Evolutionary conservation across 2,888 invertebrate species (phyloP), one percentile per base, ranked within the genome.

Genomic region (Onchidella celtica): DNA sequence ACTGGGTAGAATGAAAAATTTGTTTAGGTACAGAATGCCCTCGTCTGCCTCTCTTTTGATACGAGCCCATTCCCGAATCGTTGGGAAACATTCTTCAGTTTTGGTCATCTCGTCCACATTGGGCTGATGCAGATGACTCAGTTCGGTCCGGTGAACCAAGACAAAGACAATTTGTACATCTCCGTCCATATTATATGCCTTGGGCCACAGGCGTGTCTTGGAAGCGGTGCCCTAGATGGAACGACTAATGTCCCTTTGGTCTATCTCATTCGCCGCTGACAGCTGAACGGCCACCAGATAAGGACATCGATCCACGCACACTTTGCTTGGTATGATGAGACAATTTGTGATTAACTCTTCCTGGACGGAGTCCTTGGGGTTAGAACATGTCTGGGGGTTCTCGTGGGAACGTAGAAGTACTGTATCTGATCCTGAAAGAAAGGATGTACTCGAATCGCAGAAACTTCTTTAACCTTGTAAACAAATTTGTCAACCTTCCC

Each of bases 21-120:
- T 79, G 47, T 70, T 40, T 6, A 79, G 59, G 47, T 59, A 79
- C 40, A 79, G 63, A 17, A 79, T 59, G 61, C 70, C 78, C 0
- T 70, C 70, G 47, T 47, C 70, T 0, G 70, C 70, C 14, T 79
- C 78, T 17, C 3, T 11, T 47, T 79, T 40, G 38, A 70, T 40
- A 0, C 21, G 38, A 1, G 36, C 27, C 78, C 66, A 68, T 29
- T 79, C 40, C 4, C n/a, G 55, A 27, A 63, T 24, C 14, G 63
- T 61, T 0, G 65, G 55, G n/a, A 14, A 69, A 0, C 34, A 0
- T 17, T 68, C 69, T 21, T 57, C 27, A 0, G 57, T 29, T n/a
- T n/a, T n/a, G n/a, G n/a, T n/a, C n/a, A n/a, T n/a, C 2, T 21
- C 34, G 40, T 69, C 34, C 40, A 69, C 69, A n/a, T 27, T 78